Conservation (phyloP, 1,140 invertebrate genomes). For the Cherax quadricarinatus region DNA sequence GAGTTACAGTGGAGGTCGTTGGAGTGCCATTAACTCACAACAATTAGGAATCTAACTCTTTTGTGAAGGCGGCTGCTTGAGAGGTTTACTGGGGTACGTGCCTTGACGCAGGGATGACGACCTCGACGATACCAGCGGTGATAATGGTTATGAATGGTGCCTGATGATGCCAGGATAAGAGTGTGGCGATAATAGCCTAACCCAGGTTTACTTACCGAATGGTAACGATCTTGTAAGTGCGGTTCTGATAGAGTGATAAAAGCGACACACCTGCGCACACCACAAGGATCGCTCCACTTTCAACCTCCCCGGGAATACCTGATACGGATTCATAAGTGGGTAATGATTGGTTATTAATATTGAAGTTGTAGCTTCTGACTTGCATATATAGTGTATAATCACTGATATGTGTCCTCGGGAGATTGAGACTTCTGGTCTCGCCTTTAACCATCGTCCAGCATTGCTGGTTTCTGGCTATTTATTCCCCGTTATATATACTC, state of each 20-base stretch:
- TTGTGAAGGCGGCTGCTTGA: neutral
- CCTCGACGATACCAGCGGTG: neutral
- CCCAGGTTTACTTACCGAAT: neutral
- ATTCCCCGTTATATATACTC: no score
- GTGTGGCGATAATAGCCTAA: conserved; percentile 1
- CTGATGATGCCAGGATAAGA: conserved; percentile 13
- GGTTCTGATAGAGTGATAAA: conserved; percentile 21
- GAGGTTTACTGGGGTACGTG: neutral
- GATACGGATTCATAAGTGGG: neutral
- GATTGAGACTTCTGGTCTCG: no score
- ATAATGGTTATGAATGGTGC: conserved; percentile 19
- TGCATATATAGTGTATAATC: neutral
- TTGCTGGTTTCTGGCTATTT: no score
- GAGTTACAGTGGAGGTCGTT: neutral
- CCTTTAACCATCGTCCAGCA: no score
- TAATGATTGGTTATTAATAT: conserved; percentile 6
- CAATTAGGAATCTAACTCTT: conserved; percentile 7
- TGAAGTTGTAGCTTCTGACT: neutral
- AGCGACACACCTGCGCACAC: neutral
- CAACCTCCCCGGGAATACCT: neutral
- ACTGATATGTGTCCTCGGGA: no score
- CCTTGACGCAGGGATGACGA: neutral
- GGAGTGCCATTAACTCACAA: neutral
- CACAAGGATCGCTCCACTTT: neutral
- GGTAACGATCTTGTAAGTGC: conserved; percentile 23